phyloP scores from a whole-genome alignment of 2,888 invertebrate genomes.

The Agapetus fuscipes region DNA sequence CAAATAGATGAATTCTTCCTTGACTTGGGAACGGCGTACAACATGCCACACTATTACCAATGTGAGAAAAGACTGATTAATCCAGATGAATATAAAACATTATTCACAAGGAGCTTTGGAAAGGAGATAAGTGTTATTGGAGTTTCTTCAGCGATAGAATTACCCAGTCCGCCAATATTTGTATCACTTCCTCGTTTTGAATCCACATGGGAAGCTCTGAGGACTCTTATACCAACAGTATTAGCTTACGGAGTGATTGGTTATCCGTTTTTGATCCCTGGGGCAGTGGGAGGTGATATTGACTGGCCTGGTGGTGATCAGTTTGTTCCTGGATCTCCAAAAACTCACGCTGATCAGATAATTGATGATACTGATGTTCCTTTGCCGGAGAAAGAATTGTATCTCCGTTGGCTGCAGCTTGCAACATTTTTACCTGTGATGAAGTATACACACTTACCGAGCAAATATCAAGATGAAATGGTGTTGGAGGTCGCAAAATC shows the following conservation, averaged over 20 bases:
- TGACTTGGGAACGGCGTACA: constrained; percentile 72
- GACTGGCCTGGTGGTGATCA: constrained; percentile 51
- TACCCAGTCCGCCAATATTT: constrained; percentile 79
- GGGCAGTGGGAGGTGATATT: constrained; percentile 87
- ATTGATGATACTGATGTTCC: constrained; percentile 37
- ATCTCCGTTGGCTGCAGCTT: constrained; percentile 84
- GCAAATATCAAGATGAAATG: constrained; percentile 72
- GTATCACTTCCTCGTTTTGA: constrained; percentile 77
- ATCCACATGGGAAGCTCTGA: constrained; percentile 80
- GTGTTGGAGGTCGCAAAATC: constrained; percentile 69
- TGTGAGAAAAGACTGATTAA: constrained; percentile 63
- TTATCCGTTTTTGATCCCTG: constrained; percentile 87
- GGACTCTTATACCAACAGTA: constrained; percentile 76
- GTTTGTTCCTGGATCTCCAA: constrained; percentile 44
- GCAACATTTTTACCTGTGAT: constrained; percentile 87
- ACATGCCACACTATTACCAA: constrained; percentile 79
- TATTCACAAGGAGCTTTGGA: constrained; percentile 57
- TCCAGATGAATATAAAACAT: constrained; percentile 73
- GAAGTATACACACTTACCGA: constrained; percentile 83
- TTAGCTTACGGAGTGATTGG: constrained; percentile 84
- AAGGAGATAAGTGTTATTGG: constrained; percentile 61
- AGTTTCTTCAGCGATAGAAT: constrained; percentile 70
- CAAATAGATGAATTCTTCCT: constrained; percentile 79
- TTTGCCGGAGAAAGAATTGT: constrained; percentile 71
- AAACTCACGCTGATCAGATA: constrained; percentile 29